Base-by-base conservation (phyloP, 2,888 invertebrate genomes). In the Heteromyza rotundicornis region DNA sequence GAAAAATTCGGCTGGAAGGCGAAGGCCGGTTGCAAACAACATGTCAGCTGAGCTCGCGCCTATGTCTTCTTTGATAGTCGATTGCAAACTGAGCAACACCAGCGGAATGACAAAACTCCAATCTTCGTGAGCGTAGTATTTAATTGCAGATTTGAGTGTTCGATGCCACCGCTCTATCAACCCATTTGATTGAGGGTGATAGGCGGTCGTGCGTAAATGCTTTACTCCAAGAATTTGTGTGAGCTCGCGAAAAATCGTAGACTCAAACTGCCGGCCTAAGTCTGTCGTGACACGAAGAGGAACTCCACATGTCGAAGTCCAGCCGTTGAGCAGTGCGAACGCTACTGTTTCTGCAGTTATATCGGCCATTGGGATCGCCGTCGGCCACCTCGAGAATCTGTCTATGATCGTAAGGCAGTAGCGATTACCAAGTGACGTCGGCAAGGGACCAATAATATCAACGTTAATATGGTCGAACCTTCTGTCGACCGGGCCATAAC, bases 301-400 rank as follows among this genome's bases (percentile, higher is more conserved):
- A 7, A 23, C 35, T 44, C 50, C 62, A 17, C 40, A 58, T n/a
- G 24, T 16, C 17, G 24, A 16, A 20, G 54, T 62, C 58, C 62
- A 62, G 17, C 47, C 47, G 17, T 17, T 44, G 14, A 44, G 2
- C 17, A 57, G 5, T 32, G 53, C 58, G 14, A 17, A 20, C 20
- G 54, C 59, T 10, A 63, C 59, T 35, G 63, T 65, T 50, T 67
- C 65, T 16, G 62, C 59, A 1, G 53, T 54, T 1, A 65, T 67
- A 40, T 65, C 62, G 16, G 52, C 22, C 17, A 64, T 32, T 5
- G 64, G 64, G 7, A 63, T 55, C 5, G 59, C 62, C 1, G 24
- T 52, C 16, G 64, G 59, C 60, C 64, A 60, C 27, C 66, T 52
- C 3, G 52, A 49, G 35, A 57, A 64, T 16, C 52, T 20, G 14